Conservation (phyloP, 2,888 invertebrate species). For the Aquatica leii region DNA sequence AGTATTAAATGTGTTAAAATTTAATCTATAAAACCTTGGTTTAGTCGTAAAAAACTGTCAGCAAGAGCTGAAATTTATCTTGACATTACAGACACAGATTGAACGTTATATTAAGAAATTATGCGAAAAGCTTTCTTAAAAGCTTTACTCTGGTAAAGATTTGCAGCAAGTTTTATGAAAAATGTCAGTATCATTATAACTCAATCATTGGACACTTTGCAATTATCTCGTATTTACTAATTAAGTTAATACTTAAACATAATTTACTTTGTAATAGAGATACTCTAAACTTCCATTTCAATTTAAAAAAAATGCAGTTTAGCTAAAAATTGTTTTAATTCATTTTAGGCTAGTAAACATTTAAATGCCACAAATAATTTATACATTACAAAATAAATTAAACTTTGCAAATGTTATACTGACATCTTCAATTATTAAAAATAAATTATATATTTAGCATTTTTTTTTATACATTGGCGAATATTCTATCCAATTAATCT, state of each 20-base stretch:
- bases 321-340: too few species aligned
- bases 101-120: conserved; percentile 37
- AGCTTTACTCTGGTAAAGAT: conserved; percentile 31
- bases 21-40: conserved; percentile 17
- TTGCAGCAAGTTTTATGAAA: conserved; percentile 29
- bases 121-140: conserved; percentile 34
- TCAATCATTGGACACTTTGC: conserved; percentile 26
- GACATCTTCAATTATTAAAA: too few species aligned
- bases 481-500: too few species aligned
- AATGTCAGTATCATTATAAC: conserved; percentile 28
- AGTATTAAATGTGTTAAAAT: conserved; percentile 16
- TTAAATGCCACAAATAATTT: too few species aligned
- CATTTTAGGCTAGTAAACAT: too few species aligned
- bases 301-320: too few species aligned
- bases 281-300: too few species aligned
- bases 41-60: conserved; percentile 23
- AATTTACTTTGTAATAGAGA: too few species aligned
- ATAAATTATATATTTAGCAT: too few species aligned
- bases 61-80: conserved; percentile 30
- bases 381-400: neutral
- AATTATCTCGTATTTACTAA: conserved; percentile 26
- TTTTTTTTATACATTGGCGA: too few species aligned
- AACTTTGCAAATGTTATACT: neutral
- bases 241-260: conserved; percentile 27
- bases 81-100: conserved; percentile 36